Evolutionary conservation across 2,888 invertebrate genomes (phyloP).

Genomic region (Merodon equestris): DNA sequence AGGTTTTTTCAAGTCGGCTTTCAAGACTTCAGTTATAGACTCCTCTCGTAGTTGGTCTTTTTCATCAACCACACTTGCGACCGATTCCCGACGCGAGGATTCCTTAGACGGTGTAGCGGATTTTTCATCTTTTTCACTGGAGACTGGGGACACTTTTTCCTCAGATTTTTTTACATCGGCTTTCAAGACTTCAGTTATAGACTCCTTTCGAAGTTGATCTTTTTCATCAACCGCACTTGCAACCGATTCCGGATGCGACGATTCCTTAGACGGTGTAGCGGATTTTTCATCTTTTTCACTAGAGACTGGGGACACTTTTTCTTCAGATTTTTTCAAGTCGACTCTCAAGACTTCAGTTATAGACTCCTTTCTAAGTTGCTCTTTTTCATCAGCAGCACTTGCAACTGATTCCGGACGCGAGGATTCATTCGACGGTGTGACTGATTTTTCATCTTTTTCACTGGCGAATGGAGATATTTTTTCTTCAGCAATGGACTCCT

Average conservation of each 20-base stretch:
- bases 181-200: constrained; percentile 44
- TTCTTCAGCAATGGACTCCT: constrained; percentile 73
- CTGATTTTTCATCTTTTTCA: constrained; percentile 60
- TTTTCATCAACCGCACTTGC: constrained; percentile 49
- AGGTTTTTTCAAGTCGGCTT: constrained; percentile 47
- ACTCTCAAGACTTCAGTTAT: constrained; percentile 64
- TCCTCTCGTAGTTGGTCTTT: constrained; percentile 62
- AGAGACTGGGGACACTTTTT: constrained; percentile 38
- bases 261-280: constrained; percentile 30
- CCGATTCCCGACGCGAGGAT: constrained; percentile 68
- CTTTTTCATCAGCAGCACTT: constrained; percentile 54
- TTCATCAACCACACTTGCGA: constrained; percentile 17
- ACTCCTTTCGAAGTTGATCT: constrained; percentile 69
- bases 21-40: constrained; percentile 69
- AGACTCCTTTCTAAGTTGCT: constrained; percentile 70
- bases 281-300: constrained; percentile 56
- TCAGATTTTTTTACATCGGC: constrained; percentile 18
- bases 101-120: constrained; percentile 52
- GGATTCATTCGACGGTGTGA: constrained; percentile 50
- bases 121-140: constrained; percentile 19
- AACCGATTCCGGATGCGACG: constrained; percentile 37
- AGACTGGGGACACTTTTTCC: constrained; percentile 8
- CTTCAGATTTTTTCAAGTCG: constrained; percentile 43
- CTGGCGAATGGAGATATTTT: constrained; percentile 51
- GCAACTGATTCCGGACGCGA: constrained; percentile 75